Percentiles rank a stretch among this genome's conserved stretches.
Conservation (phyloP, 2,113 vertebrate genomes). For the human (Homo sapiens) region DNA sequence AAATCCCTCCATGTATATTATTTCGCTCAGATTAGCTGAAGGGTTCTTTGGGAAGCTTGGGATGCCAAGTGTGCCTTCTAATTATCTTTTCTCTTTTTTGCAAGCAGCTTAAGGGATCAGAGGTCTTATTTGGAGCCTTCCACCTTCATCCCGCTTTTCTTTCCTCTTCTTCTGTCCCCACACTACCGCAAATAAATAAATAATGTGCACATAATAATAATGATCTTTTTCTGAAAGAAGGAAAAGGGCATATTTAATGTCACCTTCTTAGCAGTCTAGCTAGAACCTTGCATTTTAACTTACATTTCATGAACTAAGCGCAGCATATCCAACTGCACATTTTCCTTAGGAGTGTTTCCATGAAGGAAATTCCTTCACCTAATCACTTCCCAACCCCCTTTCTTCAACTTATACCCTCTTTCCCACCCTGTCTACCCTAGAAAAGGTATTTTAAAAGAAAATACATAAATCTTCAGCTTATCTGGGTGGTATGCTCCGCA, state of each 20-base stretch:
- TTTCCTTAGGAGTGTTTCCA: slow-evolving; percentile 73
- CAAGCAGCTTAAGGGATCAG: not conserved
- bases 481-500: slow-evolving; percentile 76
- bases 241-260: slow-evolving; percentile 70
- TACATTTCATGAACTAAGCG: slow-evolving; percentile 61
- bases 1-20: not conserved
- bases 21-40: not conserved
- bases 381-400: not conserved
- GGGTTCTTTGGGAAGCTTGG: not conserved
- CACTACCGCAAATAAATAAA: slow-evolving; percentile 49
- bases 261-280: slow-evolving; percentile 71
- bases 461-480: slow-evolving; percentile 79
- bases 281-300: slow-evolving; percentile 57
- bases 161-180: not conserved
- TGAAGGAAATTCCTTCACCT: slow-evolving; percentile 42
- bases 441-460: slow-evolving; percentile 71
- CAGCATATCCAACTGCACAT: slow-evolving; percentile 55
- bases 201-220: not conserved
- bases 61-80: not conserved
- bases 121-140: not conserved
- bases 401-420: not conserved
- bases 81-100: not conserved
- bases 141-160: not conserved
- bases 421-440: not conserved
- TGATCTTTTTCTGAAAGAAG: slow-evolving; percentile 61